These are phyloP conservation scores for Prolemur simus DNA, from an alignment of 2,113 vertebrate species.

Conservation along the genomic window DNA sequence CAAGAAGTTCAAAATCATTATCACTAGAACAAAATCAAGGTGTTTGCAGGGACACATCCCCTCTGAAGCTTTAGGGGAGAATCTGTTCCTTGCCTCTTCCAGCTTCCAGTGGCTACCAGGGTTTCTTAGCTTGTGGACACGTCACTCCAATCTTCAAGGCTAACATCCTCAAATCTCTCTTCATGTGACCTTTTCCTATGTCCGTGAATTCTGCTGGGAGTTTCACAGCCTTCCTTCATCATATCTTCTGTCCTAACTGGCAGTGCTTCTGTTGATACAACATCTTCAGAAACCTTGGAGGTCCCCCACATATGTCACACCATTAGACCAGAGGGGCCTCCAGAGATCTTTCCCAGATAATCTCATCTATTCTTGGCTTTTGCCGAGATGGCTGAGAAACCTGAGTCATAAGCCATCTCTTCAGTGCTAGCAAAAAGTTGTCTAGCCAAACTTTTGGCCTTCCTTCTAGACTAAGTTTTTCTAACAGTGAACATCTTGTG, in stretches of 20 bases:
- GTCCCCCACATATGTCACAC: background rate
- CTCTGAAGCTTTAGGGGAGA: background rate
- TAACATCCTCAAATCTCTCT: background rate
- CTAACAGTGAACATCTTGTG: background rate
- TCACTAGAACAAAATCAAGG: background rate
- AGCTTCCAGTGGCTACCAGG: background rate
- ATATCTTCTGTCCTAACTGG: background rate
- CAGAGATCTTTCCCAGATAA: background rate
- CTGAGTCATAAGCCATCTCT: background rate
- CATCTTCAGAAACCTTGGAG: background rate
- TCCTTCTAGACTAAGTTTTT: background rate
- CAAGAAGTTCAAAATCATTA: background rate
- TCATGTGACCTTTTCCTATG: background rate
- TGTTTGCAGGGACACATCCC: background rate
- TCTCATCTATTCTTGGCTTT: background rate
- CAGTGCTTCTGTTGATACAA: background rate
- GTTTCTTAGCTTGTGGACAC: background rate
- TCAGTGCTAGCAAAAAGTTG: background rate
- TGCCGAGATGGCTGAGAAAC: background rate
- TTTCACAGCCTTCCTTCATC: background rate
- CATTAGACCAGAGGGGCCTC: background rate
- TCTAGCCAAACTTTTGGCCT: background rate
- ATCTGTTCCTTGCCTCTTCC: background rate
- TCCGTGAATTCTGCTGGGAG: fast-evolving
- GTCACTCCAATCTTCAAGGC: background rate